Percentiles rank a stretch among this genome's conserved stretches.
These are phyloP conservation scores for Heliconius erato DNA, from an alignment of 2,888 invertebrate genomes.

Conservation along the genomic window DNA sequence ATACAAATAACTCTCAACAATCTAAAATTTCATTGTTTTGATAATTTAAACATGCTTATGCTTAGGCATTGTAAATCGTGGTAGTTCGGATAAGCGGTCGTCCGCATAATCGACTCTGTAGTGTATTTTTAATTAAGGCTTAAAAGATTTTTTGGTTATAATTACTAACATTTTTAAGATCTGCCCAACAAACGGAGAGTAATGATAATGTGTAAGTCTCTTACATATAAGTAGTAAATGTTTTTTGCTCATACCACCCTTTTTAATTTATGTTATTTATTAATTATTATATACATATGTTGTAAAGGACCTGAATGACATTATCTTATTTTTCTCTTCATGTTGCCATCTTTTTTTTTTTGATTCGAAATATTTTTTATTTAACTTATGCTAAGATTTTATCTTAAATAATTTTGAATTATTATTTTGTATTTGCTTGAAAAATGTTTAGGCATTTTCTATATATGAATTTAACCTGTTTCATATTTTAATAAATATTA, in stretches of 20 bases:
- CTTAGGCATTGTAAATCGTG: too few species aligned
- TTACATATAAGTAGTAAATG: slow-evolving; percentile 22
- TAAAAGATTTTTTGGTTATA: slow-evolving; percentile 5
- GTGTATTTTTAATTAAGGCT: neutral
- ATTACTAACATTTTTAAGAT: slow-evolving; percentile 61
- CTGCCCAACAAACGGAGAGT: slow-evolving; percentile 62
- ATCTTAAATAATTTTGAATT: neutral
- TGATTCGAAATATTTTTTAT: neutral
- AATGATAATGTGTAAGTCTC: slow-evolving; percentile 66
- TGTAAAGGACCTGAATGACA: neutral
- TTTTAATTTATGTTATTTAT: neutral
- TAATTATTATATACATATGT: neutral
- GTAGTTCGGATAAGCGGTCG: neutral
- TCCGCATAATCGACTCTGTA: neutral
- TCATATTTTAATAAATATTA: neutral
- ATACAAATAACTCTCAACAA: too few species aligned
- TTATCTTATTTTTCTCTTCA: neutral
- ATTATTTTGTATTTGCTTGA: neutral
- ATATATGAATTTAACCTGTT: neutral
- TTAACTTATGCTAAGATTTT: neutral
- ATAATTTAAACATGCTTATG: too few species aligned
- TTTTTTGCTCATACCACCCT: neutral
- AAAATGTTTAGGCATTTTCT: neutral
- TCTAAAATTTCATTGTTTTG: too few species aligned
- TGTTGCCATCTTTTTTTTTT: neutral